Percentiles rank a stretch among this genome's conserved stretches.
Conservation (phyloP, 2,113 vertebrate species). For the Rattus rattus region DNA sequence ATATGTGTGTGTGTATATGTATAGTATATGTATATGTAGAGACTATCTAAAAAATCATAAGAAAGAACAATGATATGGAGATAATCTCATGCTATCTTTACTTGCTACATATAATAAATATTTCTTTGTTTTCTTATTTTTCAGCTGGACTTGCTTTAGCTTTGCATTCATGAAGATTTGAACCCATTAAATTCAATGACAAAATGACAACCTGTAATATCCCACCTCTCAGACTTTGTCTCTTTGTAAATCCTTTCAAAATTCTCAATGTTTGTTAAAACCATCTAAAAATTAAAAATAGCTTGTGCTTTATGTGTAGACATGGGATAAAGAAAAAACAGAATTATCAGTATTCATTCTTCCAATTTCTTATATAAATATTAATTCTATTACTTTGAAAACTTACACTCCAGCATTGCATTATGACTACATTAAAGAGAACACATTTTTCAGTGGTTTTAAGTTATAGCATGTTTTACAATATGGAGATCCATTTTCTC, state of each 20-base stretch:
- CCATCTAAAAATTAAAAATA: not conserved
- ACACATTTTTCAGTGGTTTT: not conserved
- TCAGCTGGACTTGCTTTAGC: not conserved
- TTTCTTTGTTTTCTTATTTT: not conserved
- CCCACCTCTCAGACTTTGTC: not conserved
- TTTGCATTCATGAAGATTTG: not conserved
- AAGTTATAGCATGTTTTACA: not conserved
- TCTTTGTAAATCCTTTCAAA: constrained; percentile 7
- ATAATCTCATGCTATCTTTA: too few relatives aligned
- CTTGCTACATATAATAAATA: not conserved
- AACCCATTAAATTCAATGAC: not conserved
- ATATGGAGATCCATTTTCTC: not conserved
- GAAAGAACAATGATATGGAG: not conserved
- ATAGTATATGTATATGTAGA: not conserved
- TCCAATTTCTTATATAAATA: not conserved
- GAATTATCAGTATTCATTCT: not conserved
- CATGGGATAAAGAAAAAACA: not conserved
- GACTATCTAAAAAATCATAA: not conserved
- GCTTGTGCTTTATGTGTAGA: not conserved
- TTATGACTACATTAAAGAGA: not conserved
- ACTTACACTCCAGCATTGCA: not conserved
- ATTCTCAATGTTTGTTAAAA: not conserved
- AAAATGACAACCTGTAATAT: not conserved
- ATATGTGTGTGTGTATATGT: not conserved
- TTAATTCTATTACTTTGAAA: not conserved